phyloP scores from a whole-genome alignment of 2,888 invertebrate genomes.

The Phortica magna region DNA sequence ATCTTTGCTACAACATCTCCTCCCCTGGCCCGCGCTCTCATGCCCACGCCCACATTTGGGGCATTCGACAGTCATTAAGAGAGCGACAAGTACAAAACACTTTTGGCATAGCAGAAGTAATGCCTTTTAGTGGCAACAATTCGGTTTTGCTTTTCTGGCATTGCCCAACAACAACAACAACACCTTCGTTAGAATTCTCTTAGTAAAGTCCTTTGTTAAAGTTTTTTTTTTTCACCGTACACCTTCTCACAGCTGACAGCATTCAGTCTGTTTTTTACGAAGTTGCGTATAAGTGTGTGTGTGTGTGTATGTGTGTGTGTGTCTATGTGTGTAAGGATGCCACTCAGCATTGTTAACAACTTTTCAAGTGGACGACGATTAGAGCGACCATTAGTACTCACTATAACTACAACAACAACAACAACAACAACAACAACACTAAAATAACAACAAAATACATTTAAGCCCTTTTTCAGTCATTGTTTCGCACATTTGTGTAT shows the following conservation, averaged over 20 bases:
- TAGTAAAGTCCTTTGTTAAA: not conserved
- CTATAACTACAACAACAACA: not conserved
- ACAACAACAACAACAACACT: not conserved
- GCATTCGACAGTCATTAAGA: not conserved
- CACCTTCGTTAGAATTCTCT: conserved; percentile 28
- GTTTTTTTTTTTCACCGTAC: not conserved
- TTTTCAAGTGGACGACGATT: conserved; percentile 49
- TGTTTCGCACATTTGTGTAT: conserved; percentile 8
- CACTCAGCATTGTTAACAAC: conserved; percentile 43
- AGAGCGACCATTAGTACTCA: conserved; percentile 38
- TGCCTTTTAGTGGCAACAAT: conserved; percentile 47
- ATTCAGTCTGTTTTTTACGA: not conserved
- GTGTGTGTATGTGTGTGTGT: not conserved
- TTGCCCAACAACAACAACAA: conserved; percentile 29
- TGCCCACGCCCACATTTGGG: not conserved
- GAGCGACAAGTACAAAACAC: not conserved
- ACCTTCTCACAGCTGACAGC: not conserved
- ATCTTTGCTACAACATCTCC: not conserved
- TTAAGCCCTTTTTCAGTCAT: conserved; percentile 25
- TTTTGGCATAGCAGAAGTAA: not conserved
- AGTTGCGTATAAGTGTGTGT: not conserved
- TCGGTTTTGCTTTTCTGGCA: not conserved
- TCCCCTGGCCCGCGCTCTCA: no score
- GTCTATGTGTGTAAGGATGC: conserved; percentile 23
- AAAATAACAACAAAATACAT: conserved; percentile 19